Evolutionary conservation across 2,113 vertebrate species (phyloP).

Genomic region (Takifugu flavidus): DNA sequence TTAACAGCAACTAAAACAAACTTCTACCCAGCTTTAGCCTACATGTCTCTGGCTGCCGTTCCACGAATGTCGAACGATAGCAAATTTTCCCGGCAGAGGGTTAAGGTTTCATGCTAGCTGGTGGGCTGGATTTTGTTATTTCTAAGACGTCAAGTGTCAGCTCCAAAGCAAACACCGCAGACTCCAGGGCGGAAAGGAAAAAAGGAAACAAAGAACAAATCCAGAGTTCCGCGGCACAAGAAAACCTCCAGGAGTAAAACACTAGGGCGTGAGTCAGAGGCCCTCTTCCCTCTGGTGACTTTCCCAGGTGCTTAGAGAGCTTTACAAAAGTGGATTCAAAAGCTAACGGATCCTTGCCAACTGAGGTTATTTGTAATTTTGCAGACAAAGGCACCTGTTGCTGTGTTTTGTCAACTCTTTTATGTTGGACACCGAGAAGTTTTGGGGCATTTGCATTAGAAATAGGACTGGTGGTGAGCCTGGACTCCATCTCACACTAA

Average conservation of each 20-base stretch:
- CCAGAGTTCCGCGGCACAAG: constrained; percentile 38
- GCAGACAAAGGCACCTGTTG: constrained; percentile 80
- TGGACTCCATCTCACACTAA: constrained; percentile 79
- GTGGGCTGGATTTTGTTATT: constrained; percentile 62
- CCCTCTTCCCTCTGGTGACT: constrained; percentile 54
- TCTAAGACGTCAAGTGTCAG: constrained; percentile 54
- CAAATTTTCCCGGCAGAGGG: constrained; percentile 64
- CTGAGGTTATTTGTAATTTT: constrained; percentile 79
- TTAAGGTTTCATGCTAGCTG: constrained; percentile 65
- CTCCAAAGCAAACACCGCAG: constrained; percentile 69
- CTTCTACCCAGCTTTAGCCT: too few relatives aligned
- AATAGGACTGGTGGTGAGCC: constrained; percentile 78
- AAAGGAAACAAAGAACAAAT: constrained; percentile 49
- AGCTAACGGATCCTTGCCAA: constrained; percentile 54
- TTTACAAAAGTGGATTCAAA: constrained; percentile 54
- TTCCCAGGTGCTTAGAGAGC: constrained; percentile 61
- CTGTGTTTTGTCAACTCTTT: constrained; percentile 82
- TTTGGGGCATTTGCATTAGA: constrained; percentile 90
- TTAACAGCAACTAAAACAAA: too few relatives aligned
- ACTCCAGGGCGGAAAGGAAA: constrained; percentile 45
- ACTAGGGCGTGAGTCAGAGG: constrained; percentile 51
- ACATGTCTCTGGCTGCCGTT: neutral
- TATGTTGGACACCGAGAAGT: constrained; percentile 78
- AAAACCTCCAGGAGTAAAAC: constrained; percentile 46
- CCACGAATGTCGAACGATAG: constrained; percentile 39